Base-by-base conservation (phyloP, 2,888 invertebrate species). In the Epinotia bilunana region DNA sequence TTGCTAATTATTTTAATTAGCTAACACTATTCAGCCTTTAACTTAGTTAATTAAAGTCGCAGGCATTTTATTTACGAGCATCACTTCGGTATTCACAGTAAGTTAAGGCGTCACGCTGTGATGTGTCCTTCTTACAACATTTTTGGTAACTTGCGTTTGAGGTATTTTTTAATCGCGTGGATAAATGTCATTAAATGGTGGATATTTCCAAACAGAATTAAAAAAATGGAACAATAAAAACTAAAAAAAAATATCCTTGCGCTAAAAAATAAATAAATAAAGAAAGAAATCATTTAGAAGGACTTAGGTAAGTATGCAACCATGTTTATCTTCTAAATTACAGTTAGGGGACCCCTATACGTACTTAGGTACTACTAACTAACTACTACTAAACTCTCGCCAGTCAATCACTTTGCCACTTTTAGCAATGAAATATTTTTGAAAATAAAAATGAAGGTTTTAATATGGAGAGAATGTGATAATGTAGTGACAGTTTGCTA, bases 1-100 rank as follows among this genome's bases (percentile, higher is more conserved):
- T 82, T 79, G 78, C 58, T 65, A 33, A 72, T 77, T 73, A 70
- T 65, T 70, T 73, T 73, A 68, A 76, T 69, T 63, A 73, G 20
- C 49, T 20, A 57, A 64, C 33, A 20, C 67, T 49, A 62, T 62
- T 75, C 61, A 43, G 16, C 18, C 39, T n/a, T 12, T 63, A 39
- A 39, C 9, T 39, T 39, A 9, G 23, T 28, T 39, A 55, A 71
- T 75, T 65, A 55, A 65, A 20, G 60, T 43, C 46, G 23, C 18
- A 58, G n/a, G 53, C 9, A 53, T 53, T 43, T 69, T 69, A 23
- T 69, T 58, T 69, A 58, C 23, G 64, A 67, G 43, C 43, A 68
- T 53, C 55, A 16, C 57, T 68, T 23, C 23, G 23, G 4, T 64
- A 23, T 16, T 53, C 16, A 53, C 53, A 39, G 39, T 18, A 28